phyloP scores from a whole-genome alignment of 92 coral and sea anemone species.

The Bergia sp. region DNA sequence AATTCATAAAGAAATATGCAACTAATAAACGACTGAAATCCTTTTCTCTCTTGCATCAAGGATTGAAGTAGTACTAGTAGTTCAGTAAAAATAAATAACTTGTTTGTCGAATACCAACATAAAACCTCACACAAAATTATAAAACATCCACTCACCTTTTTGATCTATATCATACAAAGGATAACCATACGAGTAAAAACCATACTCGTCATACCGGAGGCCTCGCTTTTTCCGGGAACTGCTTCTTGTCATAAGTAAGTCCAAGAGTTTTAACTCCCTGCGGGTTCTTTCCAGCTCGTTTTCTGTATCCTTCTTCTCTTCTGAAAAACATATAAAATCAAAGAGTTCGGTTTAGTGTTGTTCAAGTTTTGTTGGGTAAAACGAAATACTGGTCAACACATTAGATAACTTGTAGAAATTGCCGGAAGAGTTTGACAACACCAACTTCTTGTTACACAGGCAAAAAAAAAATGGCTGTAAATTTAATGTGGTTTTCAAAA shows the following conservation, averaged over 20 bases:
- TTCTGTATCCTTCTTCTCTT: neutral
- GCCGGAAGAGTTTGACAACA: too few relatives aligned
- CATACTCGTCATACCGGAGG: conserved; percentile 4
- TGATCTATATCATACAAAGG: conserved; percentile 31
- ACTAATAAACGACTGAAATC: too few relatives aligned
- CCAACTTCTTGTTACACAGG: neutral
- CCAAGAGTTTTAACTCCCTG: conserved; percentile 12
- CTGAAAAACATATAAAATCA: conserved; percentile 2
- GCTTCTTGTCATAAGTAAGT: conserved; percentile 6
- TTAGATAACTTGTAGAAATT: neutral
- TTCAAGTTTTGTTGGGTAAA: neutral
- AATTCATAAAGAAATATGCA: too few relatives aligned
- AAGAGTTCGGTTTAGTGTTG: neutral
- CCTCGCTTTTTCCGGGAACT: conserved; percentile 4
- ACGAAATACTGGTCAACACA: neutral
- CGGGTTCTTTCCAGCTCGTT: conserved; percentile 1
- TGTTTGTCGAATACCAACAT: neutral
- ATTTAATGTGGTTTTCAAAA: neutral
- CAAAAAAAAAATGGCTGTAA: neutral
- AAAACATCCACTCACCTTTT: neutral
- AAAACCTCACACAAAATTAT: neutral
- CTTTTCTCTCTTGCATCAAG: neutral
- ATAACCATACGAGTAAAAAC: conserved; percentile 27
- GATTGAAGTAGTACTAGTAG: neutral
- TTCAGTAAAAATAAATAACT: neutral